phyloP scores from a whole-genome alignment of 2,888 invertebrate species.

The Caenorhabditis zanzibari region DNA sequence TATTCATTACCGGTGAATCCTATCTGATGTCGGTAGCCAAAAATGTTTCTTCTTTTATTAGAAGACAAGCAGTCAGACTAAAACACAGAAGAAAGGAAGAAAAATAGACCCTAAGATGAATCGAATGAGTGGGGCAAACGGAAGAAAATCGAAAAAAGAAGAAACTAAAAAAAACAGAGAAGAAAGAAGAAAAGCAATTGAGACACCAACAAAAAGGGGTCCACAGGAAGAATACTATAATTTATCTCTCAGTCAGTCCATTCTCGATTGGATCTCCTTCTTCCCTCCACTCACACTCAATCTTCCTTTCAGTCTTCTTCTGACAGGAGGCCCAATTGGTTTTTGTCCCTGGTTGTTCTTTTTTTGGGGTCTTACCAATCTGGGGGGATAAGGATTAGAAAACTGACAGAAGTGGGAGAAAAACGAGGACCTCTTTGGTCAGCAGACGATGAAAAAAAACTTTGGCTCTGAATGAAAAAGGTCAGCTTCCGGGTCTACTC shows the following conservation, averaged over 20 bases:
- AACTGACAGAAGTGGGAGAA: background rate
- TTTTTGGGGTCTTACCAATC: constrained; percentile 12
- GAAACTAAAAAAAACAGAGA: constrained; percentile 17
- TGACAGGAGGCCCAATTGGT: constrained; percentile 21
- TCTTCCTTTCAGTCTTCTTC: constrained; percentile 7
- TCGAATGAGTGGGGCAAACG: constrained; percentile 17
- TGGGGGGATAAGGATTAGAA: constrained; percentile 35
- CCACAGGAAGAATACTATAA: constrained; percentile 54
- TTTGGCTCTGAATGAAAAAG: constrained; percentile 7
- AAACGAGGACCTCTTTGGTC: background rate
- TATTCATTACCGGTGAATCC: background rate
- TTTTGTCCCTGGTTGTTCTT: constrained; percentile 5
- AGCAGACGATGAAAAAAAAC: constrained; percentile 13
- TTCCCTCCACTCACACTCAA: constrained; percentile 14
- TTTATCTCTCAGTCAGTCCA: constrained; percentile 48
- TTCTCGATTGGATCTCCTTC: constrained; percentile 10
- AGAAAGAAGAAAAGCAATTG: constrained; percentile 32
- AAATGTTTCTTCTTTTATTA: background rate
- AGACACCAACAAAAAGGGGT: constrained; percentile 26
- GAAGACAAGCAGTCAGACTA: background rate
- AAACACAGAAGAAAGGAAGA: constrained; percentile 14
- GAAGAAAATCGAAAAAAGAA: constrained; percentile 12
- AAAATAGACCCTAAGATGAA: constrained; percentile 29
- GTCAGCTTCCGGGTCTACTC: constrained; percentile 27
- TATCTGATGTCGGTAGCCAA: background rate